Evolutionary conservation across 1,140 invertebrate species (phyloP).

Genomic region (Drosophila funebris): DNA sequence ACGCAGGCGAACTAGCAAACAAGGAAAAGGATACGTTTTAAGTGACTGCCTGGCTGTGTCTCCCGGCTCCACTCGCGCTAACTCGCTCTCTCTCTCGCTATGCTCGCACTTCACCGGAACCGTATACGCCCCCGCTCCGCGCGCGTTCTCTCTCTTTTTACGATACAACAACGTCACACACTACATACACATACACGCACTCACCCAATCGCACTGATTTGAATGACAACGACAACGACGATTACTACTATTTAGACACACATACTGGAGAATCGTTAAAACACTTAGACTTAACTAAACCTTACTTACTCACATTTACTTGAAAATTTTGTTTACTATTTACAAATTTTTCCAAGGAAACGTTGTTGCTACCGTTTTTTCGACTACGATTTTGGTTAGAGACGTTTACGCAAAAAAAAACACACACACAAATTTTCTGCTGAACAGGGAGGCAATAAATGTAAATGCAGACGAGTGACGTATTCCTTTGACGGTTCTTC

Average conservation of each 20-base stretch:
- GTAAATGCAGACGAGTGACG: slow-evolving; percentile 15
- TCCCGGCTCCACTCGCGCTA: slow-evolving; percentile 38
- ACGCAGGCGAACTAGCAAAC: slow-evolving; percentile 16
- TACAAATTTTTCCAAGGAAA: slow-evolving; percentile 81
- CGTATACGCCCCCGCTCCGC: slow-evolving; percentile 47
- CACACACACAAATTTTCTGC: slow-evolving; percentile 31
- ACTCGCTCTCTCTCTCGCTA: slow-evolving; percentile 33
- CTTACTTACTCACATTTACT: slow-evolving; percentile 55
- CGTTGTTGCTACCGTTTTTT: slow-evolving; percentile 71
- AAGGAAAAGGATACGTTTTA: slow-evolving; percentile 55
- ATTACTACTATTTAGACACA: slow-evolving; percentile 34
- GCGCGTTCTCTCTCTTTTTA: slow-evolving; percentile 49
- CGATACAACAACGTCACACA: slow-evolving; percentile 65
- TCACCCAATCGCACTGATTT: slow-evolving; percentile 52
- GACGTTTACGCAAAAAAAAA: slow-evolving; percentile 59
- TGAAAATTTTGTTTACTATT: slow-evolving; percentile 80
- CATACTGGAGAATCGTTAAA: slow-evolving; percentile 9
- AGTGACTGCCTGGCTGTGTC: slow-evolving; percentile 29
- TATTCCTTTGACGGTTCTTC: slow-evolving; percentile 3
- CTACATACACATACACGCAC: slow-evolving; percentile 47
- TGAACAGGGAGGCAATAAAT: slow-evolving; percentile 19
- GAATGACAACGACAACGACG: slow-evolving; percentile 50
- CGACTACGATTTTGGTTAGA: slow-evolving; percentile 53
- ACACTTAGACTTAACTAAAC: slow-evolving; percentile 20
- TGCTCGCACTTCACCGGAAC: slow-evolving; percentile 52